Conservation (phyloP, 2,113 vertebrate genomes). For the Hassar affinis region DNA sequence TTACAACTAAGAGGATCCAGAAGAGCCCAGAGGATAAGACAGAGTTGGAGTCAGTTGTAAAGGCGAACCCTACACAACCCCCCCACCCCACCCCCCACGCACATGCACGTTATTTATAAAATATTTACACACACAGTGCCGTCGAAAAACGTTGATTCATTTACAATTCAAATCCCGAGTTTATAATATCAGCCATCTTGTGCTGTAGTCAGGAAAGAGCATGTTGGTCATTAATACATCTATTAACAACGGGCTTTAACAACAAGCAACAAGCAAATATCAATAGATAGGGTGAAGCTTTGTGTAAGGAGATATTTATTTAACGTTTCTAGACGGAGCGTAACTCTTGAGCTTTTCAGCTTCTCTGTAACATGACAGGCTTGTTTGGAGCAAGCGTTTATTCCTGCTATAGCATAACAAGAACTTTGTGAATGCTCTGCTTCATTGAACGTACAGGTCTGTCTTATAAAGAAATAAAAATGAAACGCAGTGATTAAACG, state of each 20-base stretch:
- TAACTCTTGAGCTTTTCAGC: not conserved
- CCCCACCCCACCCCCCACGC: too few relatives aligned
- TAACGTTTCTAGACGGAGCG: not conserved
- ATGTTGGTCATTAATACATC: not conserved
- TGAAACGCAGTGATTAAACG: too few relatives aligned
- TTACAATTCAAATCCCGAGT: not conserved
- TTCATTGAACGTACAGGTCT: not conserved
- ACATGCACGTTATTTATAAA: not conserved
- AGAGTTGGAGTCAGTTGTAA: not conserved
- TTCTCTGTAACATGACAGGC: not conserved
- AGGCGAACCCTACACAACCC: too few relatives aligned
- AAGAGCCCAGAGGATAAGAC: slow-evolving; percentile 5
- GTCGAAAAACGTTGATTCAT: too few relatives aligned
- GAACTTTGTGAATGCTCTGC: not conserved
- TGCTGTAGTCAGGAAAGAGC: too few relatives aligned
- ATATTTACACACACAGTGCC: not conserved
- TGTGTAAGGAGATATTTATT: not conserved
- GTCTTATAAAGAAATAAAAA: too few relatives aligned
- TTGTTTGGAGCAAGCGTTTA: not conserved
- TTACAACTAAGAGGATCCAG: not conserved
- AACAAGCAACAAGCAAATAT: not conserved
- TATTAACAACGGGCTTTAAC: not conserved
- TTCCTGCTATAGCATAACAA: not conserved
- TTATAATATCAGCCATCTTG: not conserved
- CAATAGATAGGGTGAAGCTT: not conserved